Evolutionary conservation across 2,888 invertebrate species (phyloP), one percentile per base, ranked within the genome.

Genomic region (Eupithecia insigniata): DNA sequence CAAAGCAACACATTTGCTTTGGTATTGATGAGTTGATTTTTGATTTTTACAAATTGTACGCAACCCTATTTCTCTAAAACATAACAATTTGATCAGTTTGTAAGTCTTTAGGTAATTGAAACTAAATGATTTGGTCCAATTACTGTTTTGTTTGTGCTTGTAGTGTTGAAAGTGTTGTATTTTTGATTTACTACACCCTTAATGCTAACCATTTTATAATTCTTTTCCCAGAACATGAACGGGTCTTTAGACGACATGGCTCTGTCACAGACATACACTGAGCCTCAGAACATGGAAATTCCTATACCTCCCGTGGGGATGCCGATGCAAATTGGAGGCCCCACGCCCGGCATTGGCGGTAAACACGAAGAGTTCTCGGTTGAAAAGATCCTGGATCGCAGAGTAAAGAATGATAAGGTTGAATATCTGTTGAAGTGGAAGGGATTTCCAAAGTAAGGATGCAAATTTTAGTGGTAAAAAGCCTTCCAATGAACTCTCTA

Each of bases 331-430:
- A 69, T 66, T 8, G 51, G 66, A 10, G 71, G 71, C 30, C 74
- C 74, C 18, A 71, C 74, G 4, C 74, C 71, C 3, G 74, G 74
- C 12, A 85, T 85, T 69, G 86, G 90, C 30, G 92, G 91, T 0
- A 92, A 87, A 81, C 93, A 90, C 55, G 96, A 97, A 80, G 97
- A 97, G 81, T 96, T 95, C 82, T 96, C 96, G 0, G 97, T 97
- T 0, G 97, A 97, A 84, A 97, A 96, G 83, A 96, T 97, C 32
- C 88, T 97, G 26, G 96, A 97, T 83, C 95, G 96, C 77, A 90
- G 97, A 81, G 95, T 95, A 16, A 93, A 96, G 75, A 96, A 96
- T 81, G 97, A 96, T 0, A 96, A 96, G 88, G 95, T 96, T 0
- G 96, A 96, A 87, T 96, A 95, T 84, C 87, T 96, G 43, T 82